Percentiles rank a stretch among this genome's conserved stretches.
phyloP scores from a whole-genome alignment of 2,797 vertebrate species.

The Chaunax sp. region DNA sequence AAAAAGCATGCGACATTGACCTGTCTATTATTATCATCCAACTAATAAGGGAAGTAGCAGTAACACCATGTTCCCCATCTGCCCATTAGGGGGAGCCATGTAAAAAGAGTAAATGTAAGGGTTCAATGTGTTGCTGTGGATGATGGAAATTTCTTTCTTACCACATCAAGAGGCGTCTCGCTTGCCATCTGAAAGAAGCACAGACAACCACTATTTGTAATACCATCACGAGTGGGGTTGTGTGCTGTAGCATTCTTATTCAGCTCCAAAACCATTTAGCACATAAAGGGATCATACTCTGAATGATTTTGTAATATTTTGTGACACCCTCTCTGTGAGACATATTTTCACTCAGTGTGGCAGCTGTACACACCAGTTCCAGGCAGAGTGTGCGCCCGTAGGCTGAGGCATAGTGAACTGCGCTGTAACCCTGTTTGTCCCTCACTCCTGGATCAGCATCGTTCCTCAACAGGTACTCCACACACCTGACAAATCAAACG shows the following conservation, averaged over 20 bases:
- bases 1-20: too few relatives aligned
- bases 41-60: too few relatives aligned
- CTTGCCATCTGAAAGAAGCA: conserved; percentile 91
- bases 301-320: not conserved
- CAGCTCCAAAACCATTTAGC: not conserved
- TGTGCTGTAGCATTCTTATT: not conserved
- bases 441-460: conserved; percentile 94
- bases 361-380: conserved; percentile 86
- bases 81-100: conserved; percentile 81
- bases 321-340: not conserved
- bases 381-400: conserved; percentile 95
- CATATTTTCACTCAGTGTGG: not conserved
- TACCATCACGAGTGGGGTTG: not conserved
- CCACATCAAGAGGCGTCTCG: conserved; percentile 96
- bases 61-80: not conserved
- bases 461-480: conserved; percentile 96
- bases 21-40: too few relatives aligned
- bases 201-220: conserved; percentile 16
- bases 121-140: not conserved
- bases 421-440: conserved; percentile 94
- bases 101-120: conserved; percentile 14
- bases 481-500: conserved; percentile 84
- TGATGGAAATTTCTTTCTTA: conserved; percentile 80
- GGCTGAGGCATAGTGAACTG: conserved; percentile 96
- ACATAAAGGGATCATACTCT: not conserved